Evolutionary conservation across 2,888 invertebrate species (phyloP).

Genomic region (Sarcophaga subvicina): DNA sequence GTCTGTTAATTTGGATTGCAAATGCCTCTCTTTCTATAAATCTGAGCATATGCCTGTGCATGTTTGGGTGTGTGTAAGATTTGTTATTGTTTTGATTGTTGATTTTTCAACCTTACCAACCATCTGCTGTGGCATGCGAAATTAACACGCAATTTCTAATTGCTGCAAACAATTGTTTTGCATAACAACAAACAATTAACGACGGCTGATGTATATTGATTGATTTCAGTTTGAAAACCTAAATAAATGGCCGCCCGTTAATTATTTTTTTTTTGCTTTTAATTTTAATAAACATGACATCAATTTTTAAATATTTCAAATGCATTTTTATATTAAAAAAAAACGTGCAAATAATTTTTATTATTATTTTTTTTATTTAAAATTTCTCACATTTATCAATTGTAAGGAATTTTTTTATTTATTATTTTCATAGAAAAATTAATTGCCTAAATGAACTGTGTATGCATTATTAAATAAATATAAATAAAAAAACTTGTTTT

Average conservation of each 20-base stretch:
- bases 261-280: background rate
- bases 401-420: slow-evolving; percentile 25
- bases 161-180: background rate
- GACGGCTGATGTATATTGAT: background rate
- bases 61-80: too few species aligned
- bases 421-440: slow-evolving; percentile 5
- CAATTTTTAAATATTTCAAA: slow-evolving; percentile 29
- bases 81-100: too few species aligned
- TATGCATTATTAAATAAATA: too few species aligned
- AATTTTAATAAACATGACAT: slow-evolving; percentile 26
- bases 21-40: slow-evolving; percentile 19
- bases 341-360: slow-evolving; percentile 38
- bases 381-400: slow-evolving; percentile 50
- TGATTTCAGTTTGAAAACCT: background rate
- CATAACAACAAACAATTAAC: background rate
- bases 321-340: background rate
- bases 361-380: background rate
- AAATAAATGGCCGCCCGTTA: background rate
- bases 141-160: slow-evolving; percentile 6
- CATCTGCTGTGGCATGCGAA: background rate
- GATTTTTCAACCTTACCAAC: too few species aligned
- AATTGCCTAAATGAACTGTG: background rate
- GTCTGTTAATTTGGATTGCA: slow-evolving; percentile 13
- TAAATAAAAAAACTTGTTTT: slow-evolving; percentile 24
- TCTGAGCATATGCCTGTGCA: background rate